Base-by-base conservation (phyloP, 1,140 invertebrate species). In the Meloidogyne hapla region DNA sequence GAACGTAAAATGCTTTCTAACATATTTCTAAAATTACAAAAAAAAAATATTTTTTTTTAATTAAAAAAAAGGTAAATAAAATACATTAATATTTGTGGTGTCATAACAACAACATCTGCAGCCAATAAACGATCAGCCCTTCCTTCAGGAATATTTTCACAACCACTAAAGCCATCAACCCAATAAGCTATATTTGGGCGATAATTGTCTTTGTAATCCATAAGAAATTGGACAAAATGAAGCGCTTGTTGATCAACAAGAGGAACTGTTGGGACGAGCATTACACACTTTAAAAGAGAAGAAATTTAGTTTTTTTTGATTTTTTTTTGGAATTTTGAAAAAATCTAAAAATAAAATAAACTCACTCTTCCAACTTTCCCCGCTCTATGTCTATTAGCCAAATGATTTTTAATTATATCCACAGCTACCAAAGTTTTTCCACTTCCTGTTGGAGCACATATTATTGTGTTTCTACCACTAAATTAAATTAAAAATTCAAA, bases 351-450 rank as follows among this genome's bases (percentile, higher is more conserved):
- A 13, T 10, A 33, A 65, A 65, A 67, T n/a, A 5, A 28, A 75
- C 5, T 18, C 0, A 74, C 72, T 18, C 72, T 69, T 23, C 79
- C 77, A 26, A 63, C 69, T 64, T 77, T 45, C 8, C 62, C 62
- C 1, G 33, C 42, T 26, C 40, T 45, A 23, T 48, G 48, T 45
- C 15, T 48, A 18, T 15, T 80, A 38, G 12, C 10, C 76, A 84
- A 42, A 68, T 84, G 83, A 21, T 85, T 77, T 23, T 69, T 33
- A 18, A 85, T 83, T 28, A 86, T 81, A 63, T 86, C 74, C 6
- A 76, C 75, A 3, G 83, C 83, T 26, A 86, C 80, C 42, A 83
- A 26, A 6, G 83, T 85, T 63, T 85, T 85, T n/a, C 83, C 83
- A 33, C 78, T 77, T 28, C 84, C 83, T 15, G 83, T 85, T n/a